Evolutionary conservation across 2,113 vertebrate genomes (phyloP).

Genomic region (Cryptomyrus ogoouensis): DNA sequence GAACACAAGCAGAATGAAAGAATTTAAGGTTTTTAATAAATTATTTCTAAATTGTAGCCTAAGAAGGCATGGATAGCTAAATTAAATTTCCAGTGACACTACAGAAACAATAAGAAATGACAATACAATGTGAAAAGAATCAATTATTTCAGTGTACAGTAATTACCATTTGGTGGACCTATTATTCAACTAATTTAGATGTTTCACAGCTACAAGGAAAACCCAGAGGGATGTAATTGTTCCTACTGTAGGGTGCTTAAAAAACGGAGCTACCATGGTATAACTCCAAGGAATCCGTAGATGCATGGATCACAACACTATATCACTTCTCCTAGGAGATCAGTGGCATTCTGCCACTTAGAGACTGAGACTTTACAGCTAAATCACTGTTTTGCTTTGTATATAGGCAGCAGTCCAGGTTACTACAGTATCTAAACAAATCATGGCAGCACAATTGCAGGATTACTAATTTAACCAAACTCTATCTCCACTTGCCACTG

Average conservation of each 20-base stretch:
- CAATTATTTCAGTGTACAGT: neutral
- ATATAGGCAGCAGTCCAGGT: neutral
- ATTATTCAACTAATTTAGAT: neutral
- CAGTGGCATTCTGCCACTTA: neutral
- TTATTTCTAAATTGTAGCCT: neutral
- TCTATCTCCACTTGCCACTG: neutral
- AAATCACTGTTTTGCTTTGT: neutral
- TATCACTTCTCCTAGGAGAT: neutral
- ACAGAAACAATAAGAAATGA: neutral
- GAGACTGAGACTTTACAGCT: neutral
- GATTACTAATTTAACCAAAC: neutral
- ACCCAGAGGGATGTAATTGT: neutral
- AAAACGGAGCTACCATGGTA: neutral
- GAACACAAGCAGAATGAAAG: neutral
- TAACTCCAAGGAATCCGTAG: neutral
- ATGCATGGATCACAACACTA: neutral
- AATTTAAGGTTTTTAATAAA: neutral
- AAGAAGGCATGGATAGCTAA: neutral
- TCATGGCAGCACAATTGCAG: neutral
- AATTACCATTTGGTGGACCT: neutral
- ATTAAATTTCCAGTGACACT: neutral
- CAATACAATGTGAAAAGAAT: neutral
- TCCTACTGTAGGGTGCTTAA: neutral
- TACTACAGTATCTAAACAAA: neutral
- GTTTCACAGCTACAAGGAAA: neutral